Evolutionary conservation across 2,888 invertebrate species (phyloP).

Genomic region (Agriopis aurantiaria): DNA sequence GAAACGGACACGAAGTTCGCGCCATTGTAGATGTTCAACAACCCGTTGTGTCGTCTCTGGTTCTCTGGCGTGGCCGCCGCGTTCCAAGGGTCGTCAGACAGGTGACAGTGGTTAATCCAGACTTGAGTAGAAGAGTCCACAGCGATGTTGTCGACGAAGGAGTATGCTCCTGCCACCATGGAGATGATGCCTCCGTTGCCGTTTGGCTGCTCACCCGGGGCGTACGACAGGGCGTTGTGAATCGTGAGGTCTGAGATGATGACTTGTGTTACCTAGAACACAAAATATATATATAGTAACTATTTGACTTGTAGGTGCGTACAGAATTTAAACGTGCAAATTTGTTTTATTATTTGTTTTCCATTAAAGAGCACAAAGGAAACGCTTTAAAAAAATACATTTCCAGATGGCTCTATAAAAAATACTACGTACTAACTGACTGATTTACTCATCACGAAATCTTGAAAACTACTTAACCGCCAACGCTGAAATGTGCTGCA

Average conservation of each 20-base stretch:
- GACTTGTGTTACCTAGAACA: slow-evolving; percentile 4
- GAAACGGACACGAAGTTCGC: slow-evolving; percentile 15
- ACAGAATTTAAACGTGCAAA: no score
- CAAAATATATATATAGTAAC: no score
- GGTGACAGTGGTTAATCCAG: slow-evolving; percentile 12
- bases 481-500: no score
- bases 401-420: no score
- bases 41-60: slow-evolving; percentile 18
- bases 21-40: slow-evolving; percentile 14
- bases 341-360: no score
- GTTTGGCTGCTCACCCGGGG: slow-evolving; percentile 10
- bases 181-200: slow-evolving; percentile 9
- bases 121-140: neutral
- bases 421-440: no score
- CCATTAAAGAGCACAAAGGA: no score
- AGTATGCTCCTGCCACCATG: neutral
- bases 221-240: slow-evolving; percentile 14
- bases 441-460: no score
- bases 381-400: no score
- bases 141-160: slow-evolving; percentile 16
- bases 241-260: slow-evolving; percentile 4
- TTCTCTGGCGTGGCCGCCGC: slow-evolving; percentile 6
- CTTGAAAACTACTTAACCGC: no score
- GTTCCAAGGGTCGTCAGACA: slow-evolving; percentile 19
- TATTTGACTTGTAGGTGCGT: no score